A percentile compares a stretch with the other conserved stretches of the same genome.
Conservation (phyloP, 2,797 vertebrate genomes). For the Sandelia bainsii region DNA sequence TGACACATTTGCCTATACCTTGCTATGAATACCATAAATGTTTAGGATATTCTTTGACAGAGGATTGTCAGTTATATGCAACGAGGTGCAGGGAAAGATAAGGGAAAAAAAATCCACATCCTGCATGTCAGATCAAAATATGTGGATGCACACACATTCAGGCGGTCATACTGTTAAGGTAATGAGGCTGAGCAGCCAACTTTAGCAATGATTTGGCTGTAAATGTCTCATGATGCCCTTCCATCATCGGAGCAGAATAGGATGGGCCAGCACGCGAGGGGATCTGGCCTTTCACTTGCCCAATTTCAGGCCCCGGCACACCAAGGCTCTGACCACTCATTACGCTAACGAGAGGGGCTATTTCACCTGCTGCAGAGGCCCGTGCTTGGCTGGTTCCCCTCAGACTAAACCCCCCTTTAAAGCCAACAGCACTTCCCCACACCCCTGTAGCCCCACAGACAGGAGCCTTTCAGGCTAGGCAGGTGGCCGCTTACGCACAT, state of each 20-base stretch:
- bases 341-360: slow-evolving; percentile 99
- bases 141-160: slow-evolving; percentile 46
- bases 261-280: slow-evolving; percentile 52
- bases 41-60: slow-evolving; percentile 79
- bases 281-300: slow-evolving; percentile 81
- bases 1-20: slow-evolving; percentile 71
- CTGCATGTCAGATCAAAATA: slow-evolving; percentile 46
- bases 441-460: slow-evolving; percentile 90
- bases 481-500: slow-evolving; percentile 99
- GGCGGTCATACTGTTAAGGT: slow-evolving; percentile 69
- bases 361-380: slow-evolving; percentile 99
- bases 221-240: slow-evolving; percentile 62
- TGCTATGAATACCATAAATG: slow-evolving; percentile 81
- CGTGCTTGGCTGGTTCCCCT: slow-evolving; percentile 79
- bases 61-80: slow-evolving; percentile 30
- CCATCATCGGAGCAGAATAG: slow-evolving; percentile 49
- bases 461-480: slow-evolving; percentile 99
- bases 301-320: slow-evolving; percentile 80
- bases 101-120: slow-evolving; percentile 25
- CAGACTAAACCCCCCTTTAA: slow-evolving; percentile 81
- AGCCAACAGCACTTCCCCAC: slow-evolving; percentile 86
- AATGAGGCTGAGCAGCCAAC: slow-evolving; percentile 69
- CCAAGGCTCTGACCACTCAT: slow-evolving; percentile 95
- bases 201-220: slow-evolving; percentile 62
- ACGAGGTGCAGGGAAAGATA: slow-evolving; percentile 38